Conservation (phyloP, 2,113 vertebrate species). For the Lucifuga dentata region DNA sequence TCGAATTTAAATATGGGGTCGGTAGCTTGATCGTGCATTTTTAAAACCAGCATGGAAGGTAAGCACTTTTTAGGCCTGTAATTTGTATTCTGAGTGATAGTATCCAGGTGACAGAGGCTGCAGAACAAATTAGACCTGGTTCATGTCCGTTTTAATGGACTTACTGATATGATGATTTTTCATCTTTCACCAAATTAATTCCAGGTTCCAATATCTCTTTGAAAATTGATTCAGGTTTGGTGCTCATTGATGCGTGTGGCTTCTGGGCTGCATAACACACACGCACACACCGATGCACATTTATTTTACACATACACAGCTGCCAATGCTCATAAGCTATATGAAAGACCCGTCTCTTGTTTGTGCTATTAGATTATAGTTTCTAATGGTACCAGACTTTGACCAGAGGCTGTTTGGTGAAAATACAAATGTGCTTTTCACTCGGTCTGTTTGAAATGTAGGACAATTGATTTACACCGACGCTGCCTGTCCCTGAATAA, state of each 20-base stretch:
- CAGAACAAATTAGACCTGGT: constrained; percentile 56
- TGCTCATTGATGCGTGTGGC: constrained; percentile 60
- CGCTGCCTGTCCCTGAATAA: constrained; percentile 9
- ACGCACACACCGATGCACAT: background rate
- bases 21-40: constrained; percentile 17
- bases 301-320: constrained; percentile 51
- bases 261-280: constrained; percentile 47
- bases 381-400: constrained; percentile 61
- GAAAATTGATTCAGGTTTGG: constrained; percentile 56
- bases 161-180: constrained; percentile 46
- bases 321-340: constrained; percentile 58
- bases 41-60: constrained; percentile 1
- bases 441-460: constrained; percentile 54
- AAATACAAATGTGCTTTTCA: constrained; percentile 70
- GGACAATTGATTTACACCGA: constrained; percentile 46
- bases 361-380: constrained; percentile 60
- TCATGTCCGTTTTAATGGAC: constrained; percentile 58
- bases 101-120: constrained; percentile 39
- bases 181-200: constrained; percentile 49
- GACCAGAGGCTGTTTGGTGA: constrained; percentile 66
- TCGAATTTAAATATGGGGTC: constrained; percentile 7
- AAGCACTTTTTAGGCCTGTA: constrained; percentile 27
- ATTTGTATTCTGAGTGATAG: constrained; percentile 48
- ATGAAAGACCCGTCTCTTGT: constrained; percentile 62
- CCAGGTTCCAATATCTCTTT: constrained; percentile 49